Percentiles rank a stretch among this genome's conserved stretches.
Conservation (phyloP, 2,113 vertebrate species). For the Halichoeres trimaculatus region DNA sequence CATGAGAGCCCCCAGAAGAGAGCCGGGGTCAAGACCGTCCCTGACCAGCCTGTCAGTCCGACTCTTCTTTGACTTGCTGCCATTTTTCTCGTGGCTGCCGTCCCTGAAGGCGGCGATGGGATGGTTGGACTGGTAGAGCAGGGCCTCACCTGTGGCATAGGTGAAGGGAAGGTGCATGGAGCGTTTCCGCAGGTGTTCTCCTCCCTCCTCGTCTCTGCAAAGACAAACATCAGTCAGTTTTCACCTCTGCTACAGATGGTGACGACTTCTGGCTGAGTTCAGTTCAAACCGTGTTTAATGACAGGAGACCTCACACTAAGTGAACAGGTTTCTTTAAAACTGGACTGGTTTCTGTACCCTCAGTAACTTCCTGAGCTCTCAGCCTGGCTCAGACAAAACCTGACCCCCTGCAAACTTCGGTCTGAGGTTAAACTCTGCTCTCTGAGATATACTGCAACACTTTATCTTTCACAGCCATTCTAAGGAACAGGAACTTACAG, state of each 20-base stretch:
- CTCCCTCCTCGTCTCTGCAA: constrained; percentile 87
- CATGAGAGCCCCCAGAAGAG: constrained; percentile 80
- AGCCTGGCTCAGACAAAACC: too few relatives aligned
- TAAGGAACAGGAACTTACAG: constrained; percentile 80
- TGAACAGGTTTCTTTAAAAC: too few relatives aligned
- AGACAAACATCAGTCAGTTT: constrained; percentile 30
- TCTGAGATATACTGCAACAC: too few relatives aligned
- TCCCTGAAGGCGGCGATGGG: constrained; percentile 74
- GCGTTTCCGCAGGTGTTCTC: constrained; percentile 85
- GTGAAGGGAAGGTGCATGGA: constrained; percentile 88
- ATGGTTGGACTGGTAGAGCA: constrained; percentile 85
- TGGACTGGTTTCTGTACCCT: too few relatives aligned
- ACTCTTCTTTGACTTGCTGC: constrained; percentile 77
- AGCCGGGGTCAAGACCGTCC: constrained; percentile 68
- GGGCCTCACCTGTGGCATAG: constrained; percentile 86
- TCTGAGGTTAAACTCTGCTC: too few relatives aligned
- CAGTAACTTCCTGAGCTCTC: too few relatives aligned
- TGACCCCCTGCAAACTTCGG: too few relatives aligned
- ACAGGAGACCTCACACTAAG: too few relatives aligned
- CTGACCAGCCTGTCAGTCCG: constrained; percentile 61
- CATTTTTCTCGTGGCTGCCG: constrained; percentile 66
- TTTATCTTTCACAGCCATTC: too few relatives aligned
- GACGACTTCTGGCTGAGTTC: too few relatives aligned
- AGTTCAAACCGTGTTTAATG: too few relatives aligned
- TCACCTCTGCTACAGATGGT: too few relatives aligned